Percentiles rank a stretch among this genome's conserved stretches.
These are phyloP conservation scores for Microcebus lehilahytsara DNA, from an alignment of 2,113 vertebrate genomes.

Conservation along the genomic window DNA sequence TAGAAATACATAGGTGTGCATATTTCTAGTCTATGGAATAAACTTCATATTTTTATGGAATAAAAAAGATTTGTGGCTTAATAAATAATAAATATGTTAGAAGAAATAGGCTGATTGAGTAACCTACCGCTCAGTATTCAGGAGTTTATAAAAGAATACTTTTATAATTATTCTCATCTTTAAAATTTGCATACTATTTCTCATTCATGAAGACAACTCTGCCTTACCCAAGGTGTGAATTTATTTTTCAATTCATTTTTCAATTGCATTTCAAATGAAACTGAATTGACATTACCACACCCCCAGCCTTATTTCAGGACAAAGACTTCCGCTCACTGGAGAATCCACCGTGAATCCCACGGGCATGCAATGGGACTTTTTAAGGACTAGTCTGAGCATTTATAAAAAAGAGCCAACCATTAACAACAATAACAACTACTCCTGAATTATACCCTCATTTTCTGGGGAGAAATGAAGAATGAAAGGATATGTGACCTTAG, in stretches of 20 bases:
- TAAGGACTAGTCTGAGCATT: not conserved
- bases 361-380: not conserved
- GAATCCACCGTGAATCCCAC: not conserved
- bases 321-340: not conserved
- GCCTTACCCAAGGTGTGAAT: not conserved
- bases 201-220: not conserved
- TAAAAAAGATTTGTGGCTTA: not conserved
- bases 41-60: not conserved
- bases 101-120: not conserved
- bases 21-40: not conserved
- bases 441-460: not conserved
- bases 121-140: not conserved
- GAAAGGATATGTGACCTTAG: not conserved
- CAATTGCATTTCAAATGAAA: not conserved
- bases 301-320: not conserved
- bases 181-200: not conserved
- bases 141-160: not conserved
- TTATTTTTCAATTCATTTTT: conserved; percentile 9
- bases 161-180: conserved; percentile 4
- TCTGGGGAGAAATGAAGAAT: conserved; percentile 23
- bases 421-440: not conserved
- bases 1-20: not conserved
- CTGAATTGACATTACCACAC: not conserved
- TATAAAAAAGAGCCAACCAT: conserved; percentile 2
- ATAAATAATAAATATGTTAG: not conserved